Evolutionary conservation across 2,888 invertebrate genomes (phyloP), one percentile per base, ranked within the genome.

Genomic region (Hermaeophaga mercurialis): DNA sequence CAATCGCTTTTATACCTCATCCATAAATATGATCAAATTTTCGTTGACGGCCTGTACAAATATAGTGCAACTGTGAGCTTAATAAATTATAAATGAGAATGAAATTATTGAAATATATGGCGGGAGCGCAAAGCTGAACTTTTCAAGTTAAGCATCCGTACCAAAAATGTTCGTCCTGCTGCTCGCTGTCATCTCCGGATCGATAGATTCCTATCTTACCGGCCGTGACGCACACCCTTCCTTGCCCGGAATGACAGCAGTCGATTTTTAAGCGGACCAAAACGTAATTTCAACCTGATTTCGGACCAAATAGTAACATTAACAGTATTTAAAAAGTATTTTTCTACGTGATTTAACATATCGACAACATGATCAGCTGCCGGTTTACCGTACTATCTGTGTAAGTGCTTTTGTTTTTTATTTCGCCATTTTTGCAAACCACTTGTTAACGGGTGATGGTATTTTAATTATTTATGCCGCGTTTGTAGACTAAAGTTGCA

Each of bases 251-350:
- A 58, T 60, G 60, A 60, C 60, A 60, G 60, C 76, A 78, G 77
- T 73, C 75, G 74, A 73, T 72, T 75, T 74, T 75, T 69, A 70
- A 73, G 75, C 72, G 76, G 78, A 78, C 78, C 78, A 77, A 76
- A 76, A 74, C 72, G 73, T 72, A 74, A 65, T 65, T 67, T 62
- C 62, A 69, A 68, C 69, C 65, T 70, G 65, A 60, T 67, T 66
- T 71, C 72, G 75, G 77, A 77, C 76, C 76, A 77, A 76, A 67
- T 69, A 70, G 62, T 64, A 69, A 65, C 62, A 69, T 67, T 66
- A 73, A 68, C 73, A 75, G 72, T 75, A 75, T 74, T 74, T 62
- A 64, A 65, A 69, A 64, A 71, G 72, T 76, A 76, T 76, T 76
- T 77, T 76, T 76, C 67, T 76, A 75, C 63, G 66, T 72, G 72